These are phyloP conservation scores for Pyxicephalus adspersus DNA, from an alignment of 2,113 vertebrate species.

Conservation along the genomic window DNA sequence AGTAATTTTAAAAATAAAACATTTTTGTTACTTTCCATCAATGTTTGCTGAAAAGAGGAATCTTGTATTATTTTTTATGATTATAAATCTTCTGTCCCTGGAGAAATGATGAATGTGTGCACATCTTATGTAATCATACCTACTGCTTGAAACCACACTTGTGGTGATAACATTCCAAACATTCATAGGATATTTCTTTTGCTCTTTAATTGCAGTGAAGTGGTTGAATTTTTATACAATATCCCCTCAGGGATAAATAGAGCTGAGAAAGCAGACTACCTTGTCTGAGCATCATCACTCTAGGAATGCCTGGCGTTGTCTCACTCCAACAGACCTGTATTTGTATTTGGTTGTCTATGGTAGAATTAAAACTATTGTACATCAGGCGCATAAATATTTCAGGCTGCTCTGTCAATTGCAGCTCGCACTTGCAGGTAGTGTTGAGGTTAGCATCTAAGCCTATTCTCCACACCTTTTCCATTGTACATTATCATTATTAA, in stretches of 20 bases:
- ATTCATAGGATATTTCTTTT: neutral
- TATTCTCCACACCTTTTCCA: no score
- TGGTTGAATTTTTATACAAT: conserved; percentile 3
- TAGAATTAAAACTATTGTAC: no score
- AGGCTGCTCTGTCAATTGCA: no score
- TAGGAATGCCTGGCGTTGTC: neutral
- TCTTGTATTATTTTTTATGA: neutral
- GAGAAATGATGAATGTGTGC: neutral
- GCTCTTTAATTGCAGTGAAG: conserved; percentile 6
- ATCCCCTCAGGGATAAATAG: neutral
- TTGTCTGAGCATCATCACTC: neutral
- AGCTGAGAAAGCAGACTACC: neutral
- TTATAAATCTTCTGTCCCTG: neutral
- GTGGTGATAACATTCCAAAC: neutral
- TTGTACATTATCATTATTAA: no score
- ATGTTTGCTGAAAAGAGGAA: neutral
- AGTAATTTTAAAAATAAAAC: no score
- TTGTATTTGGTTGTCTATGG: no score
- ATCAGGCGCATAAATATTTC: no score
- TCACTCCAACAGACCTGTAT: no score
- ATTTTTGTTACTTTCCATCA: neutral
- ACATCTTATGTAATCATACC: neutral
- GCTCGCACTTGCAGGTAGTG: no score
- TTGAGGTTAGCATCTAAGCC: no score
- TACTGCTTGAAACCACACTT: neutral